Conservation (phyloP, 2,888 invertebrate species). For the Drosophila affinis region DNA sequence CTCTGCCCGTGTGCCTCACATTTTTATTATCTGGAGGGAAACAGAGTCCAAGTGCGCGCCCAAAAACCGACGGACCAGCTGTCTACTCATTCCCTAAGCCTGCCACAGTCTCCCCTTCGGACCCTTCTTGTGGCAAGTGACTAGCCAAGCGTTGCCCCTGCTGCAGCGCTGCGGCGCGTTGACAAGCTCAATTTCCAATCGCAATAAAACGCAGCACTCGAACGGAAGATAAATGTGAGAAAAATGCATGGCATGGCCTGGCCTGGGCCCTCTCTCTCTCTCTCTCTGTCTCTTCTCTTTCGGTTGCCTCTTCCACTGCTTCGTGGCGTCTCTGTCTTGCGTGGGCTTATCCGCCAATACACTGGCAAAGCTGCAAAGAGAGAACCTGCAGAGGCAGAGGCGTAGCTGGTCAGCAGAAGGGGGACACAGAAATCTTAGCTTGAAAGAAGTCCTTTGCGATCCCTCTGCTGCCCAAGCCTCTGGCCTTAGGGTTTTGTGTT, state of each 20-base stretch:
- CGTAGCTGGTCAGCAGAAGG: background rate
- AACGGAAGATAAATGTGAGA: conserved; percentile 79
- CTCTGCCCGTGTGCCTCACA: conserved; percentile 55
- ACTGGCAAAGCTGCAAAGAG: conserved; percentile 25
- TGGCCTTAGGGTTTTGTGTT: conserved; percentile 18
- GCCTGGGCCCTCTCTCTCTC: background rate
- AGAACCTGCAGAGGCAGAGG: conserved; percentile 48
- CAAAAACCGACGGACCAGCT: conserved; percentile 65
- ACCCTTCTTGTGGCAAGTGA: conserved; percentile 42
- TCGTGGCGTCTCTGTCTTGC: conserved; percentile 54
- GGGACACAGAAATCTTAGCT: background rate
- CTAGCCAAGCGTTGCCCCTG: conserved; percentile 68
- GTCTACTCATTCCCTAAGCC: conserved; percentile 40
- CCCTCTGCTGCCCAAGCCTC: conserved; percentile 1
- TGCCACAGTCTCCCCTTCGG: conserved; percentile 4
- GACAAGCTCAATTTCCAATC: conserved; percentile 80
- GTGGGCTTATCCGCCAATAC: conserved; percentile 70
- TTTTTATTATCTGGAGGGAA: conserved; percentile 79
- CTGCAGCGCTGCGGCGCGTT: conserved; percentile 45
- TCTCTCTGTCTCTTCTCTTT: conserved; percentile 19
- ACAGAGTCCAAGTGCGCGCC: conserved; percentile 47
- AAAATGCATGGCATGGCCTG: conserved; percentile 63
- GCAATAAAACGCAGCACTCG: conserved; percentile 78
- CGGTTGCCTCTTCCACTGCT: conserved; percentile 38
- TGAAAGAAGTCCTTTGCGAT: too few species aligned